Percentiles rank a stretch among this genome's conserved stretches.
These are phyloP conservation scores for Sepioteuthis lessoniana DNA, from an alignment of 2,888 invertebrate species.

Conservation along the genomic window DNA sequence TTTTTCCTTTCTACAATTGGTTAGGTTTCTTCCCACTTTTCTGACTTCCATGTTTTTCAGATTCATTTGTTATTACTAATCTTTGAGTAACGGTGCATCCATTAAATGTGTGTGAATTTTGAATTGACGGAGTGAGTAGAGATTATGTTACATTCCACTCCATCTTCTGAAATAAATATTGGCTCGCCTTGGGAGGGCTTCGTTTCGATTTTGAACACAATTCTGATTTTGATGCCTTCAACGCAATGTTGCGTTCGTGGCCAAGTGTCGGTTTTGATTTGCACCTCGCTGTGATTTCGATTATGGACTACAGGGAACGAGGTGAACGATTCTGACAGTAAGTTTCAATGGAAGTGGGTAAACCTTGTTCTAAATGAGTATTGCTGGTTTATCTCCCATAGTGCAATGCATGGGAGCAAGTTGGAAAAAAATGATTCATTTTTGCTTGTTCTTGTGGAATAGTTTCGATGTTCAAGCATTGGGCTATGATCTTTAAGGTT, in stretches of 20 bases:
- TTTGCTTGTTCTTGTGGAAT: not conserved
- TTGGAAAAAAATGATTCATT: not conserved
- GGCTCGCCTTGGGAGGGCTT: not conserved
- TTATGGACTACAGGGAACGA: not conserved
- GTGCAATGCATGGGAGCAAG: not conserved
- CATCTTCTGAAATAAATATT: not conserved
- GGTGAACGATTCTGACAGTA: not conserved
- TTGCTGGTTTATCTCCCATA: not conserved
- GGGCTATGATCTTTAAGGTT: not conserved
- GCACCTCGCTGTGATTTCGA: slow-evolving; percentile 33
- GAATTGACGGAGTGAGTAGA: not conserved
- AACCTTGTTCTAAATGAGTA: not conserved
- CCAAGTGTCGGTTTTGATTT: not conserved
- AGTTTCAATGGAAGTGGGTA: not conserved
- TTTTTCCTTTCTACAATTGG: not conserved
- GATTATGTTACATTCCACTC: not conserved
- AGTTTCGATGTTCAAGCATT: not conserved
- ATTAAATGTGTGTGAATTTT: not conserved
- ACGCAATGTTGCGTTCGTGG: not conserved
- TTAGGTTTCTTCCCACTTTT: not conserved
- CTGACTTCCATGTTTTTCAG: not conserved
- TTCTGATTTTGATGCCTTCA: not conserved
- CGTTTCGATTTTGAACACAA: not conserved
- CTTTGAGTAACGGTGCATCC: not conserved
- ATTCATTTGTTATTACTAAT: not conserved